A percentile compares a stretch with the other conserved stretches of the same genome.
These are phyloP conservation scores for Neopipo cinnamomea DNA, from an alignment of 2,113 vertebrate species.

Conservation along the genomic window DNA sequence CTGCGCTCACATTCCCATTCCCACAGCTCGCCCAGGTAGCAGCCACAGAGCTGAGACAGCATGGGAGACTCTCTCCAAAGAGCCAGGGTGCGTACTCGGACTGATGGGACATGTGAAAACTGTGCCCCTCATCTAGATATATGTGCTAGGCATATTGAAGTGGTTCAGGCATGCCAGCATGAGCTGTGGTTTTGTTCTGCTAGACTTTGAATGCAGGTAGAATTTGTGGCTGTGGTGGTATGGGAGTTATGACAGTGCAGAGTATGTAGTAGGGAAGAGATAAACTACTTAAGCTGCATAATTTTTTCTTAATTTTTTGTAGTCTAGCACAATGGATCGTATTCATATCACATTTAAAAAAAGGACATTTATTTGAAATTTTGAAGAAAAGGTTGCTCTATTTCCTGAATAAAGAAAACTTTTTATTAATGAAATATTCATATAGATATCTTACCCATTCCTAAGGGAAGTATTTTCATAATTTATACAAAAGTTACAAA, in stretches of 20 bases:
- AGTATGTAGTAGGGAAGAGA: background rate
- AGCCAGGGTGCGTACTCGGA: accelerated
- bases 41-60: accelerated
- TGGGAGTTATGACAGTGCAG: background rate
- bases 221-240: background rate
- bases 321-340: background rate
- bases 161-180: accelerated
- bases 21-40: background rate
- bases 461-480: background rate
- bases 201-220: background rate
- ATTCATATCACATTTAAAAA: background rate
- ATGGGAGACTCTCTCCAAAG: background rate
- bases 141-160: background rate
- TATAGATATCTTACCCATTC: background rate
- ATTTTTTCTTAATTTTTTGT: background rate
- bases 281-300: background rate
- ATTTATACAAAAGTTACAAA: background rate
- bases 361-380: background rate
- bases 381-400: background rate
- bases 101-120: background rate
- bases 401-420: background rate
- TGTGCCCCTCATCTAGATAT: accelerated
- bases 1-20: accelerated
- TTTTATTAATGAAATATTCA: background rate
- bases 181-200: background rate